Evolutionary conservation across 2,888 invertebrate genomes (phyloP), one percentile per base, ranked within the genome.

Genomic region (Heliconius cydno): DNA sequence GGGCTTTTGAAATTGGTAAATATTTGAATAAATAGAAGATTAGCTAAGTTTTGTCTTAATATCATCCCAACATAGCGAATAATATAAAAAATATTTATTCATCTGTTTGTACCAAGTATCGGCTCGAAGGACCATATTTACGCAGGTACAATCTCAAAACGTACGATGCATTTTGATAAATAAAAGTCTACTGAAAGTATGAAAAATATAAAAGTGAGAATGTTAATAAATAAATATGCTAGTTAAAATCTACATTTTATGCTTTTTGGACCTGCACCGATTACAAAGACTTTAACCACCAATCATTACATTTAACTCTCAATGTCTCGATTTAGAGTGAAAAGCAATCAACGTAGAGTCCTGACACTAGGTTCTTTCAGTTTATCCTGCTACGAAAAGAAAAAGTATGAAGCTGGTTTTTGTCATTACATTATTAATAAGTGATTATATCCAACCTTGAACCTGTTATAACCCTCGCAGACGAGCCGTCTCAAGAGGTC

Each of bases 401-500:
- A 52, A 52, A 52, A 52, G 52, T 22, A 19, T 52, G 2, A 52
- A 52, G 7, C 19, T 52, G 52, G 22, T 38, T 34, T 38, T 38
- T 12, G 13, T 38, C 13, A 41, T n/a, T n/a, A 13, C 25, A 74
- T 38, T 74, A 63, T 73, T 67, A 79, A 79, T 80, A 78, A 73
- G 67, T 74, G 77, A 80, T 83, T 80, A 78, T 80, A 82, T 84
- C 83, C 86, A 89, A 88, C 89, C 89, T 89, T 89, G 88, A 88
- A 88, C 88, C 86, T 83, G 82, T 85, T 82, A 72, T 77, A 83
- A 86, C 88, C 88, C 89, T 85, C 86, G 84, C 80, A 75, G 90
- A 89, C 76, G 79, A 84, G 83, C 81, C 78, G 90, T 90, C 83
- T 83, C 82, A 79, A 83, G 83, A 82, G 83, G 83, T 80, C 79